Conservation (phyloP, 2,888 invertebrate genomes). For the Dasypogon diadema region DNA sequence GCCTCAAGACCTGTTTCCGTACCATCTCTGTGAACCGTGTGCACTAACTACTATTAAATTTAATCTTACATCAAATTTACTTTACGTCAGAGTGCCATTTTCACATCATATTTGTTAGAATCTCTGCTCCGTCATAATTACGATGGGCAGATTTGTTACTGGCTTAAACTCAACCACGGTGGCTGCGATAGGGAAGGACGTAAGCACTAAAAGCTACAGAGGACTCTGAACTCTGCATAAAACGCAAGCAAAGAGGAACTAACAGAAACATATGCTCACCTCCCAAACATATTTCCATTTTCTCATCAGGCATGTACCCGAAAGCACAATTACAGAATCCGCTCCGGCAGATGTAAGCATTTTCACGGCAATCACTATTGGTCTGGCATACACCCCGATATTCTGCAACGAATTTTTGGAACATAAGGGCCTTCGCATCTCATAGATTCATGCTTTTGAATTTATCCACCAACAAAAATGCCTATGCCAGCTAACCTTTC, state of each 20-base stretch:
- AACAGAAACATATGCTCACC: conserved; percentile 53
- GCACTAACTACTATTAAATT: too few species aligned
- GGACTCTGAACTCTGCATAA: background rate
- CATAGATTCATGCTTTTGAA: background rate
- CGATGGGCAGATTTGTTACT: background rate
- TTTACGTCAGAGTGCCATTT: too few species aligned
- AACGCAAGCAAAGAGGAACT: background rate
- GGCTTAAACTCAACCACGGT: background rate
- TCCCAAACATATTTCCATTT: conserved; percentile 57
- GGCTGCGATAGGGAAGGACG: background rate
- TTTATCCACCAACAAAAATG: conserved; percentile 12
- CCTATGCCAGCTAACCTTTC: conserved; percentile 40
- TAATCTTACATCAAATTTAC: too few species aligned
- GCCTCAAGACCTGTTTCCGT: too few species aligned
- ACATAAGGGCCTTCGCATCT: background rate
- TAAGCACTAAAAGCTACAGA: background rate
- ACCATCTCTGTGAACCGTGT: too few species aligned
- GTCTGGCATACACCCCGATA: conserved; percentile 53
- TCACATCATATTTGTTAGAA: background rate
- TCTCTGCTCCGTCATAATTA: background rate
- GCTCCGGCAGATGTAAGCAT: conserved; percentile 57
- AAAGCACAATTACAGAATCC: conserved; percentile 57
- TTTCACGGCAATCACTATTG: conserved; percentile 56
- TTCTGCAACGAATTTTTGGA: conserved; percentile 55
- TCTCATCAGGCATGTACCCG: conserved; percentile 56